Base-by-base conservation (phyloP, 2,797 vertebrate genomes). In the Apogon talboti region DNA sequence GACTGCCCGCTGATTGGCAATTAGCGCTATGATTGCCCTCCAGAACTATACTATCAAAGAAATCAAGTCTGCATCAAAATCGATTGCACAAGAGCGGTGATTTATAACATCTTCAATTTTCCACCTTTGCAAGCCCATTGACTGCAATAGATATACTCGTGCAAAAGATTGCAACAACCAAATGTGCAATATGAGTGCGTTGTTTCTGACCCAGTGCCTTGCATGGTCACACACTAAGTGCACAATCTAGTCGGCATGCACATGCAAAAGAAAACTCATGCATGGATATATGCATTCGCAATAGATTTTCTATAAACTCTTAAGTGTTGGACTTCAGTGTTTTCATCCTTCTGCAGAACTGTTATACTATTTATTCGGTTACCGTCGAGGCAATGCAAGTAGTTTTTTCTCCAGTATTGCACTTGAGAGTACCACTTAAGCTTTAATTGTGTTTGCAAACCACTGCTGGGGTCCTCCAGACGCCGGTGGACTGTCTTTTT, bases 111-210 rank as follows among this genome's bases (percentile, higher is more conserved):
- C 70, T 37, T 66, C 33, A 43, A 35, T 72, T 81, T 68, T 71
- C 63, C 77, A 67, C 74, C 66, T 81, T 78, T 83, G 69, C 77
- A 60, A 68, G 55, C 66, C 75, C 72, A 61, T 71, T 70, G 70
- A 59, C 84, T 88, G 87, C 83, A 76, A 74, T 21, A 73, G 80
- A 74, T 64, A 74, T 50, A 56, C 65, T 83, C 79, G 68, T 37
- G 76, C 75, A 83, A 71, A 88, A 78, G 77, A 83, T 79, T 86
- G 85, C 88, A 88, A 84, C 81, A 87, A 85, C 78, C 81, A 85
- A 76, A 86, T 83, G 83, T 92, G 91, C 89, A 90, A 86, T 83
- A 84, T 50, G 52, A 79, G 73, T 76, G 59, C 48, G 49, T 19
- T 58, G 41, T 76, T 76, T 71, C 66, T 80, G 79, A 88, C 76